phyloP scores from a whole-genome alignment of 2,113 vertebrate species.

The Chaetura pelagica region DNA sequence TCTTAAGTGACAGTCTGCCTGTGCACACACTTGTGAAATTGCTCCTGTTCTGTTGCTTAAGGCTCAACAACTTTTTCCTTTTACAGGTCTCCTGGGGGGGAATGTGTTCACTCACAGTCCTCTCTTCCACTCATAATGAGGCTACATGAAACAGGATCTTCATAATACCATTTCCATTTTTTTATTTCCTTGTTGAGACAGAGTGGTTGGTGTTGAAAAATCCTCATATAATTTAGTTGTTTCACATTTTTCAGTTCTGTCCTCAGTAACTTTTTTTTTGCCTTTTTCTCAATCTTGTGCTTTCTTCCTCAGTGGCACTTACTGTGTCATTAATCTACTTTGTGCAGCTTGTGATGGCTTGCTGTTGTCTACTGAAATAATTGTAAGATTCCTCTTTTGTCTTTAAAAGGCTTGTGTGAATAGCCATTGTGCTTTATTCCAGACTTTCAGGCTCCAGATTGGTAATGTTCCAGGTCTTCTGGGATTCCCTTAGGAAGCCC shows the following conservation, averaged over 20 bases:
- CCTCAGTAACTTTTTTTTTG: neutral
- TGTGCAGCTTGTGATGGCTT: neutral
- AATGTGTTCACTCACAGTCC: neutral
- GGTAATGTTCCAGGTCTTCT: neutral
- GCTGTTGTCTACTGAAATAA: neutral
- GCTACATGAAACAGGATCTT: neutral
- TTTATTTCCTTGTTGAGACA: neutral
- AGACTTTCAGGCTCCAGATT: neutral
- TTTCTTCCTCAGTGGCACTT: neutral
- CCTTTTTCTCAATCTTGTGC: neutral
- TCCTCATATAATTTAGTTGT: neutral
- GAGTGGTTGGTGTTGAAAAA: neutral
- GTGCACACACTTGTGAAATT: neutral
- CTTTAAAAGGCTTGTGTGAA: neutral
- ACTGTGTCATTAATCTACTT: neutral
- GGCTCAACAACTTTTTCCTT: neutral
- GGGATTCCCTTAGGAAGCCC: neutral
- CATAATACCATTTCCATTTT: neutral
- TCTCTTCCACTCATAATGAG: neutral
- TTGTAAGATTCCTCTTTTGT: neutral
- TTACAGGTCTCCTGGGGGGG: neutral
- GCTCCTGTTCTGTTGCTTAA: neutral
- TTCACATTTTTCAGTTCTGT: neutral
- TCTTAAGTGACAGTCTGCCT: neutral
- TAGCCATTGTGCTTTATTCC: neutral